Percentiles rank a stretch among this genome's conserved stretches.
Conservation (phyloP, 2,888 invertebrate species). For the Tigriopus californicus region DNA sequence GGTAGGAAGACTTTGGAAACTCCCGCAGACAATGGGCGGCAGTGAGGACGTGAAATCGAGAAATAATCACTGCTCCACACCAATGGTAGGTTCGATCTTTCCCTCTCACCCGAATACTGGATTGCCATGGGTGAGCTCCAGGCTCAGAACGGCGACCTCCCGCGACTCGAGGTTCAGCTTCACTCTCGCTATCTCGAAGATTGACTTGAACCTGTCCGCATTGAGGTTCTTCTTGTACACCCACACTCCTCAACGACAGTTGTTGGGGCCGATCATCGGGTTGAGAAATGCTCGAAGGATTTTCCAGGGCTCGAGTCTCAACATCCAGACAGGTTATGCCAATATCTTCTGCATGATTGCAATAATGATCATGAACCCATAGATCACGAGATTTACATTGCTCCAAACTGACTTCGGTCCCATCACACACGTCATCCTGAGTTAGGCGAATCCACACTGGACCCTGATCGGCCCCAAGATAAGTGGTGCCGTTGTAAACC, state of each 20-base stretch:
- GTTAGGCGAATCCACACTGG: slow-evolving; percentile 8
- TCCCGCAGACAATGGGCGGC: slow-evolving; percentile 53
- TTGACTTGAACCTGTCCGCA: not conserved
- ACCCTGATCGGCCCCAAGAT: not conserved
- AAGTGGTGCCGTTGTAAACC: not conserved
- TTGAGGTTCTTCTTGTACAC: not conserved
- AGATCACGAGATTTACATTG: not conserved
- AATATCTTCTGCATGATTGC: slow-evolving; percentile 5
- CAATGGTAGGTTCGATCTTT: slow-evolving; percentile 33
- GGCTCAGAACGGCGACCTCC: not conserved
- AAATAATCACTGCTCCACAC: slow-evolving; percentile 52
- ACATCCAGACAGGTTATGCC: not conserved
- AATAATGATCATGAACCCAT: slow-evolving; percentile 5
- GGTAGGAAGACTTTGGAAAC: not conserved
- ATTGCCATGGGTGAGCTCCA: slow-evolving; percentile 16
- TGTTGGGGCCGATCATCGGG: not conserved
- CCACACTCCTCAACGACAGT: not conserved
- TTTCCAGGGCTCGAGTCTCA: not conserved
- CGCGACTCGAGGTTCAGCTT: not conserved
- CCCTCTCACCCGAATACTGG: slow-evolving; percentile 18
- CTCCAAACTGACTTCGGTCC: slow-evolving; percentile 1
- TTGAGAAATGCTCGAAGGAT: not conserved
- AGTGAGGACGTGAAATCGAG: slow-evolving; percentile 42
- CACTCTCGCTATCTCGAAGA: not conserved
- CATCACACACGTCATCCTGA: not conserved